Conservation (phyloP, 2,888 invertebrate genomes). For the Apamea monoglypha region DNA sequence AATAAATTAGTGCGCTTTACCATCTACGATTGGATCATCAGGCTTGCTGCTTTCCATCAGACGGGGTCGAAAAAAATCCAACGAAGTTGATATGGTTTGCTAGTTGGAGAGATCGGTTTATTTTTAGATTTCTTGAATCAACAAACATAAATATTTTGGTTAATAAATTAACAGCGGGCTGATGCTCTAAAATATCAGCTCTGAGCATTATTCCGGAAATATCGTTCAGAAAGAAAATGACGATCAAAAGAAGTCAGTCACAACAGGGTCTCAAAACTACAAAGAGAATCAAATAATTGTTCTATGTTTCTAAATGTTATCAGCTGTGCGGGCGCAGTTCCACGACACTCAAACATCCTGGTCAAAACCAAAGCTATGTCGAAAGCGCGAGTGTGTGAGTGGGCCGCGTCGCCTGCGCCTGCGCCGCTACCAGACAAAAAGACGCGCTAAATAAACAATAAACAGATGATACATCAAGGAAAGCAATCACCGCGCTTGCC, state of each 20-base stretch:
- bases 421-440: slow-evolving; percentile 82
- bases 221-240: neutral
- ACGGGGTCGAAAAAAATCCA: too few relatives aligned
- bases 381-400: slow-evolving; percentile 10
- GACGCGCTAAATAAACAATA: slow-evolving; percentile 85
- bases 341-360: slow-evolving; percentile 12
- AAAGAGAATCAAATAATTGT: slow-evolving; percentile 55
- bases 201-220: neutral
- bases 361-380: neutral
- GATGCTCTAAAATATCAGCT: neutral
- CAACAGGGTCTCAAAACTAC: neutral
- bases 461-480: slow-evolving; percentile 84
- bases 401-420: slow-evolving; percentile 27
- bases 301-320: neutral
- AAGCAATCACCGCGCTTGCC: slow-evolving; percentile 84
- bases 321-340: neutral
- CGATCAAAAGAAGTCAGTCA: neutral
- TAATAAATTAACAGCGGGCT: neutral
- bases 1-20: too few relatives aligned
- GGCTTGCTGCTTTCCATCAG: too few relatives aligned
- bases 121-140: neutral
- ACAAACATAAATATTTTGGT: too few relatives aligned
- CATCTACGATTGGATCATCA: too few relatives aligned
- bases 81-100: neutral
- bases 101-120: neutral